A percentile compares a stretch with the other conserved stretches of the same genome.
Conservation (phyloP, 35 echinoderm and acorn worm genomes). For the Anneissia japonica region DNA sequence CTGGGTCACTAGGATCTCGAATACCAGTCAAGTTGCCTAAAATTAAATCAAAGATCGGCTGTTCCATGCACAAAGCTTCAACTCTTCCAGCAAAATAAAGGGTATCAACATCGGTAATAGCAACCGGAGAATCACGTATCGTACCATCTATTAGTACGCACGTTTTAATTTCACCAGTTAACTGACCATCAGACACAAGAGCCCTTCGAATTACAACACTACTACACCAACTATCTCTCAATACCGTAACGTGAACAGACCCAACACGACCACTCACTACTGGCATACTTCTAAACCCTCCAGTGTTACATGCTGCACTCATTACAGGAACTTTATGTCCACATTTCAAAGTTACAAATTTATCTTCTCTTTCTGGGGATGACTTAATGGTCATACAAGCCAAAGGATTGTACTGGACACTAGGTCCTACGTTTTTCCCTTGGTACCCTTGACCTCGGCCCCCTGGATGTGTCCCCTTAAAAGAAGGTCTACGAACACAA, state of each 20-base stretch:
- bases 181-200: conserved; percentile 18
- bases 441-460: too few species aligned
- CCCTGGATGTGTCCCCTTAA: too few species aligned
- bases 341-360: conserved; percentile 30
- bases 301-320: conserved; percentile 25
- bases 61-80: conserved; percentile 28
- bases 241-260: neutral
- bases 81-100: conserved; percentile 19
- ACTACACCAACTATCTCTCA: conserved; percentile 50
- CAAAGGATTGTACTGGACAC: too few species aligned
- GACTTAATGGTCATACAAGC: too few species aligned
- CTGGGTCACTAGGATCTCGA: conserved; percentile 19
- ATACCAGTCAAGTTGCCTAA: conserved; percentile 38
- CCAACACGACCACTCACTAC: conserved; percentile 16
- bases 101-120: conserved; percentile 30
- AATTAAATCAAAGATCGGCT: conserved; percentile 57
- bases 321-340: conserved; percentile 30
- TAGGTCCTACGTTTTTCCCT: too few species aligned
- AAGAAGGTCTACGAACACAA: too few species aligned
- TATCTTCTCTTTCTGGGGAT: too few species aligned
- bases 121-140: neutral
- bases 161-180: conserved; percentile 37
- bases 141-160: conserved; percentile 47
- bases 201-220: conserved; percentile 19
- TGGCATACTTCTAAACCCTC: conserved; percentile 21